Conservation (phyloP, 2,797 vertebrate genomes). For the Gallirallus australis region DNA sequence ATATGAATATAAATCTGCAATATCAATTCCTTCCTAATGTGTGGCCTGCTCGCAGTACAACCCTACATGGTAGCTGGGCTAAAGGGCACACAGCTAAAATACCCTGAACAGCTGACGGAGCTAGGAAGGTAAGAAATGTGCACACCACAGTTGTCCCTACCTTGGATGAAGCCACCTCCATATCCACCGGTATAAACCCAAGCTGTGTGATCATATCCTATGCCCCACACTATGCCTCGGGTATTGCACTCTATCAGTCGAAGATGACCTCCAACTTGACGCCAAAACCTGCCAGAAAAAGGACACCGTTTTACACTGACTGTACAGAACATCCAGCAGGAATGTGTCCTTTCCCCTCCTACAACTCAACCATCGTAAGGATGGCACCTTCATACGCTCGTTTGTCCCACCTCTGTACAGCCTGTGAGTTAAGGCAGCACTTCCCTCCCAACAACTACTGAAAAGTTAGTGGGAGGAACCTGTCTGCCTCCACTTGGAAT, state of each 20-base stretch:
- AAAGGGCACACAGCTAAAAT: neutral
- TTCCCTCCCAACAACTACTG: neutral
- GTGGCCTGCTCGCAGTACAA: neutral
- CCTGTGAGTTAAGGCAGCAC: neutral
- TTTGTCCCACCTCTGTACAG: neutral
- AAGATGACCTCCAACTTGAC: constrained; percentile 94
- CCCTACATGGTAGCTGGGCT: neutral
- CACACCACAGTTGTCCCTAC: constrained; percentile 69
- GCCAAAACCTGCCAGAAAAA: constrained; percentile 89
- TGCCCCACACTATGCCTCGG: constrained; percentile 92
- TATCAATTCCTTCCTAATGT: neutral
- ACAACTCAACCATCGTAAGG: neutral
- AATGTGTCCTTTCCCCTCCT: neutral
- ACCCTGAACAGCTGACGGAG: neutral
- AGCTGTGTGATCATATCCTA: constrained; percentile 92
- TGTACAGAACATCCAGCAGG: neutral
- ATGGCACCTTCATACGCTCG: neutral
- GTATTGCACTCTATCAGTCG: constrained; percentile 88
- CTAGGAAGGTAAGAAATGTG: neutral
- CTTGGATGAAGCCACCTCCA: constrained; percentile 92
- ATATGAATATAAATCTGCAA: neutral
- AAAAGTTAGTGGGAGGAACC: neutral
- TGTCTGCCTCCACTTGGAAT: neutral
- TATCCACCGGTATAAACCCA: constrained; percentile 93
- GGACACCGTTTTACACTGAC: neutral